phyloP scores from a whole-genome alignment of 2,797 vertebrate species.

The Helarctos malayanus region DNA sequence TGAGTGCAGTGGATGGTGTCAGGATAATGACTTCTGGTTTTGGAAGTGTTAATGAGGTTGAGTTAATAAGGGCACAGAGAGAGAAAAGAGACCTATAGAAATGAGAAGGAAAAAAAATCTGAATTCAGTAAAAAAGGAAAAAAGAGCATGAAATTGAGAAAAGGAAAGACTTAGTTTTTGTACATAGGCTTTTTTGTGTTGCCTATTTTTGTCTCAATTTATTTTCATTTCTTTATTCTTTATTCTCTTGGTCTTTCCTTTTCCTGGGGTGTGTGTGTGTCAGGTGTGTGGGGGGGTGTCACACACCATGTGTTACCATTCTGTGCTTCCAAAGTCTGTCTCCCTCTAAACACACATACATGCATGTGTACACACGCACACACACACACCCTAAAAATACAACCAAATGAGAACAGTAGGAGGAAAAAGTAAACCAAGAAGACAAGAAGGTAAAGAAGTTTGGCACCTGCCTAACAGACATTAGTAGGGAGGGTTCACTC shows the following conservation, averaged over 20 bases:
- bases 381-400: background rate
- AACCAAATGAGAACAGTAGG: background rate
- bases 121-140: background rate
- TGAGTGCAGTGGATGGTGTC: background rate
- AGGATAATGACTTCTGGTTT: slow-evolving; percentile 54
- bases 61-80: slow-evolving; percentile 58
- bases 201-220: background rate
- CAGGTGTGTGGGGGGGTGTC: background rate
- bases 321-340: background rate
- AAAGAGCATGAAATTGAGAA: slow-evolving; percentile 12
- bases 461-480: background rate
- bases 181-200: background rate
- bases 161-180: background rate
- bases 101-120: background rate
- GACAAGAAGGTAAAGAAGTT: background rate
- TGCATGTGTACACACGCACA: background rate
- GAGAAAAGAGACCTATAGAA: background rate
- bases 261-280: background rate
- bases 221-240: background rate
- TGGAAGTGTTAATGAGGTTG: slow-evolving; percentile 60
- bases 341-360: background rate
- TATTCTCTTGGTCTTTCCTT: background rate
- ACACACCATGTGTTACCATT: background rate
- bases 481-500: background rate
- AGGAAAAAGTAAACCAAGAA: background rate